These are phyloP conservation scores for Myotis pilosus DNA, from an alignment of 2,797 vertebrate species.

Conservation along the genomic window DNA sequence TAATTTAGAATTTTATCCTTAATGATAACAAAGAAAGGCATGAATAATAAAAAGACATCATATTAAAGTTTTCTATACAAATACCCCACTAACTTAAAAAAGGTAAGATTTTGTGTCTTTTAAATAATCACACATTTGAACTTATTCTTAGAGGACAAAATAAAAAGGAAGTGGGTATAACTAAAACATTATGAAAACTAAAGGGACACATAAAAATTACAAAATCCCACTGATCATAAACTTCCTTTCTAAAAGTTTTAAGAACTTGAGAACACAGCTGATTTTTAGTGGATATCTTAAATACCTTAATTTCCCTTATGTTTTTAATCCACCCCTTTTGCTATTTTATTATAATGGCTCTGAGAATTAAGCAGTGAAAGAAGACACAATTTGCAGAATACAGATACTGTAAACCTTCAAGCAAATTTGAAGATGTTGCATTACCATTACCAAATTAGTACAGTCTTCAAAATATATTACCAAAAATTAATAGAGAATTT, in stretches of 20 bases:
- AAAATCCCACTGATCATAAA: conserved; percentile 44
- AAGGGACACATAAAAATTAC: conserved; percentile 25
- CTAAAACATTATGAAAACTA: conserved; percentile 28
- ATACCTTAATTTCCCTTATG: neutral
- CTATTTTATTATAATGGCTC: neutral
- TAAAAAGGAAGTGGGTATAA: neutral
- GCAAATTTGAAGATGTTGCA: conserved; percentile 9
- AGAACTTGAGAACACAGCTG: neutral
- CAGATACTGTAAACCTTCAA: neutral
- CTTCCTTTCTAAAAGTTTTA: conserved; percentile 4
- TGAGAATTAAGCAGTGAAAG: conserved; percentile 25
- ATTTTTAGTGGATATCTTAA: conserved; percentile 31
- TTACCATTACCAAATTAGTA: conserved; percentile 39
- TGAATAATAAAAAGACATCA: conserved; percentile 8
- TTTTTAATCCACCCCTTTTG: conserved; percentile 42
- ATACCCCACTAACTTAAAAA: conserved; percentile 22
- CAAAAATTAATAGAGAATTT: neutral
- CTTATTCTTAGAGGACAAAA: conserved; percentile 48
- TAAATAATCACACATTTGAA: conserved; percentile 33
- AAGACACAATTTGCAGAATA: neutral
- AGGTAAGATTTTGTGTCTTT: conserved; percentile 24
- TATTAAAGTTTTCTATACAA: conserved; percentile 48
- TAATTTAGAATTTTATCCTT: conserved; percentile 51
- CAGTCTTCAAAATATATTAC: conserved; percentile 9
- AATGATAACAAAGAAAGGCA: conserved; percentile 32